These are phyloP conservation scores for Cotesia congregata DNA, from an alignment of 2,888 invertebrate genomes.

Conservation along the genomic window DNA sequence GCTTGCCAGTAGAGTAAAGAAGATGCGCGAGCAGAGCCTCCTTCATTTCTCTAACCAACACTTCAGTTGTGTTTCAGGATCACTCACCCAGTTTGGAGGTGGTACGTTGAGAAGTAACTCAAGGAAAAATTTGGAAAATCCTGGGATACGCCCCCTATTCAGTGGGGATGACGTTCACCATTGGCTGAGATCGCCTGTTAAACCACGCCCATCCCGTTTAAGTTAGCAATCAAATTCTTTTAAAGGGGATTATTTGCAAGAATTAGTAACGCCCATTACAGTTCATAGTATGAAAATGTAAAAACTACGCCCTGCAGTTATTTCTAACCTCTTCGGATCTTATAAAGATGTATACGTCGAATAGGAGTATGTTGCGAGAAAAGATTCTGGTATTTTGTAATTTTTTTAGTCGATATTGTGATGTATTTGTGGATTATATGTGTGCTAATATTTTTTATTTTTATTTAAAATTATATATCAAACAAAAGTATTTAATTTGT, in stretches of 20 bases:
- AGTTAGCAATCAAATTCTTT: slow-evolving; percentile 37
- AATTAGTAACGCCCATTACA: slow-evolving; percentile 41
- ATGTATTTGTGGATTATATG: slow-evolving; percentile 6
- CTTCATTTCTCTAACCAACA: slow-evolving; percentile 40
- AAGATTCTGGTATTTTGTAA: slow-evolving; percentile 11
- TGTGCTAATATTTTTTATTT: background rate
- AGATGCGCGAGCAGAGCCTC: slow-evolving; percentile 32
- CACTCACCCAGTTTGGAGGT: slow-evolving; percentile 29
- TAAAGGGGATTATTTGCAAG: slow-evolving; percentile 39
- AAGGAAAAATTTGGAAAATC: slow-evolving; percentile 48
- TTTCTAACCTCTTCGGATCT: slow-evolving; percentile 35
- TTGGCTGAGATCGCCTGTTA: slow-evolving; percentile 34
- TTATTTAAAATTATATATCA: slow-evolving; percentile 1
- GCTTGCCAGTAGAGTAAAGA: slow-evolving; percentile 5
- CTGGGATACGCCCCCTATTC: slow-evolving; percentile 33
- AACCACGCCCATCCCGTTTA: slow-evolving; percentile 41
- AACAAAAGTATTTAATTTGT: background rate
- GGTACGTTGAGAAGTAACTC: slow-evolving; percentile 26
- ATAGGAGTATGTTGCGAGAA: background rate
- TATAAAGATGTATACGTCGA: slow-evolving; percentile 28
- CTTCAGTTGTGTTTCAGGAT: slow-evolving; percentile 23
- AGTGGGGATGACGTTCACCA: slow-evolving; percentile 23
- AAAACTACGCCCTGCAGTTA: slow-evolving; percentile 26
- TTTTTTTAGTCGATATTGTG: slow-evolving; percentile 8
- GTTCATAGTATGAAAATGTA: slow-evolving; percentile 19